Base-by-base conservation (phyloP, 2,113 vertebrate genomes). In the Crypturellus undulatus region DNA sequence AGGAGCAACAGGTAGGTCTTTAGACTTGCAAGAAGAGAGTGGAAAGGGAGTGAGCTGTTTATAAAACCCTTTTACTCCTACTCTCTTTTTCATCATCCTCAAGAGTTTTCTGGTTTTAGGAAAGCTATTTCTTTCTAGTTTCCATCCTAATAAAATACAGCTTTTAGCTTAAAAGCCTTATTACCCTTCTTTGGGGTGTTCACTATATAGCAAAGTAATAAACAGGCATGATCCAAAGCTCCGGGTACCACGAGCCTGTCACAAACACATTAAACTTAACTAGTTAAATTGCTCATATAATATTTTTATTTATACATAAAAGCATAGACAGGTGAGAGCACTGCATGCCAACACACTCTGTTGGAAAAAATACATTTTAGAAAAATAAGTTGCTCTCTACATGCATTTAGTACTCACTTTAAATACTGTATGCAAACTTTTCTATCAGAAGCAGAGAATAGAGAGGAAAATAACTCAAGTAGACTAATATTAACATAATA, bases 391-490 rank as follows among this genome's bases (percentile, higher is more conserved):
- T 82, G 32, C 25, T 65, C 81, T 45, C 47, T 11, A 47, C 11
- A 4, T 22, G 4, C n/a, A 84, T 84, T 60, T 34, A 84, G 30
- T 38, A 47, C 43, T 79, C 47, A 38, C 64, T 80, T 89, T 70
- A 88, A 95, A 88, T 64, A 80, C 6, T 34, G 8, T 18, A 49
- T 63, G 76, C 45, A 19, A 70, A 56, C 56, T 67, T 83, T 83
- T 45, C 79, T 54, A 25, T 7, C 69, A 30, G 20, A 87, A 93
- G 12, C 34, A 77, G 34, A 89, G 5, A 90, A 36, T 18, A 71
- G 34, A 84, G 45, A 63, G 52, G 76, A 92, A 93, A 95, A 83
- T 72, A 92, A 79, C 13, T 82, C 32, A 87, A n/a, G 21, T 18
- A 85, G 63, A 88, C 32, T 22, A 18, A 30, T 65, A 47, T 24